Evolutionary conservation across 2,888 invertebrate species (phyloP), one percentile per base, ranked within the genome.

Genomic region (Thalpophila matura): DNA sequence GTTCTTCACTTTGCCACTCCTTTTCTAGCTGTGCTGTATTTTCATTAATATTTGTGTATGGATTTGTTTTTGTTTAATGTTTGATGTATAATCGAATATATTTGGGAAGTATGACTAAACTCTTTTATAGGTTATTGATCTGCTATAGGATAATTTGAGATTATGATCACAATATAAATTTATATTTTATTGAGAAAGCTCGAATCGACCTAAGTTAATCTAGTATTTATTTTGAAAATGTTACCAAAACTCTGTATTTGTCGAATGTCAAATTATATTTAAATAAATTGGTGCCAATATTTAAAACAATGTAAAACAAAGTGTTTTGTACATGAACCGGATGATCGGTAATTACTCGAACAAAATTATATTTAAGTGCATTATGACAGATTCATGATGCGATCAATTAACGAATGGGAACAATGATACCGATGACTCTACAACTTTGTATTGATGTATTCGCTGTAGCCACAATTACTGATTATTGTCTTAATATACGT

Each of bases 211-310:
- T 74, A 70, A 63, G 50, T 24, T 55, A 58, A n/a, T 74, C n/a
- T 61, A 58, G 64, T 45, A 40, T 51, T 54, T 58, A 51, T 63
- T 70, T 63, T 35, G 42, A 26, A 58, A 63, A 72, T 45, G 31
- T 66, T 70, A 61, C 63, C 56, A 75, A 74, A 54, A 53, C 55
- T 65, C 58, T 73, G 46, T 66, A 49, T 71, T 63, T 66, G 55
- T 79, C 71, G 69, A 75, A 77, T 75, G 67, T 78, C 74, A 70
- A 77, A 78, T 78, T 64, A 71, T 72, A 67, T 69, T 65, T 78
- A 62, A 75, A 77, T 76, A 67, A 81, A 89, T 90, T 86, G 88
- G 92, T 93, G 92, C 92, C 93, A 93, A 92, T 83, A 82, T 81
- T n/a, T n/a, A n/a, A 57, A 73, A 56, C 60, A 33, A 60, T 64